A percentile compares a stretch with the other conserved stretches of the same genome.
These are phyloP conservation scores for Microplitis manilae DNA, from an alignment of 2,888 invertebrate genomes.

Conservation along the genomic window DNA sequence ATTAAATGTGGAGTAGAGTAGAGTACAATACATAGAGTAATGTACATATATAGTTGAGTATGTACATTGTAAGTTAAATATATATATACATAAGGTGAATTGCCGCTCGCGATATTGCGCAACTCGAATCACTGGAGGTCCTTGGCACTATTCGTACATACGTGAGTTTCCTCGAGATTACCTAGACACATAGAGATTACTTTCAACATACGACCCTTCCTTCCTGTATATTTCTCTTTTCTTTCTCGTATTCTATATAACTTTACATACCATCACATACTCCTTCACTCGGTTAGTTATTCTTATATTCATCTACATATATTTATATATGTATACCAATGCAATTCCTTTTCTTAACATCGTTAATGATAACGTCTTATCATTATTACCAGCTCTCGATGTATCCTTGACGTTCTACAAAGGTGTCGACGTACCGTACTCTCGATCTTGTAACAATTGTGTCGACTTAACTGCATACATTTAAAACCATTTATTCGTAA, in stretches of 20 bases:
- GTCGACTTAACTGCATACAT: background rate
- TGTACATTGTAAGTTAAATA: conserved; percentile 5
- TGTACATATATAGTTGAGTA: background rate
- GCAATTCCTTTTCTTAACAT: background rate
- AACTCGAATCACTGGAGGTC: conserved; percentile 51
- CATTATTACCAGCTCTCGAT: background rate
- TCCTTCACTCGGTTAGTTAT: background rate
- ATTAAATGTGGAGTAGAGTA: conserved; percentile 10
- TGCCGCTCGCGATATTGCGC: conserved; percentile 44
- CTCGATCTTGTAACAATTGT: background rate
- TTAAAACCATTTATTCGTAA: background rate
- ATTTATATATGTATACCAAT: background rate
- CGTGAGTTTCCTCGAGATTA: conserved; percentile 49
- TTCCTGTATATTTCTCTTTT: background rate
- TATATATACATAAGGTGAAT: conserved; percentile 5
- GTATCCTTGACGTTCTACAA: background rate
- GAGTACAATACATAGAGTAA: background rate
- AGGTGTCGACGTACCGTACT: background rate
- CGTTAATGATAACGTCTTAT: background rate
- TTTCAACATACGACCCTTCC: background rate
- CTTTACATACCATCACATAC: background rate
- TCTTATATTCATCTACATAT: background rate
- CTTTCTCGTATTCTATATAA: background rate
- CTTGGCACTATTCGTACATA: conserved; percentile 53
- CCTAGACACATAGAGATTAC: background rate